Evolutionary conservation across 1,140 invertebrate species (phyloP).

Genomic region (Sminthurinus signatus): DNA sequence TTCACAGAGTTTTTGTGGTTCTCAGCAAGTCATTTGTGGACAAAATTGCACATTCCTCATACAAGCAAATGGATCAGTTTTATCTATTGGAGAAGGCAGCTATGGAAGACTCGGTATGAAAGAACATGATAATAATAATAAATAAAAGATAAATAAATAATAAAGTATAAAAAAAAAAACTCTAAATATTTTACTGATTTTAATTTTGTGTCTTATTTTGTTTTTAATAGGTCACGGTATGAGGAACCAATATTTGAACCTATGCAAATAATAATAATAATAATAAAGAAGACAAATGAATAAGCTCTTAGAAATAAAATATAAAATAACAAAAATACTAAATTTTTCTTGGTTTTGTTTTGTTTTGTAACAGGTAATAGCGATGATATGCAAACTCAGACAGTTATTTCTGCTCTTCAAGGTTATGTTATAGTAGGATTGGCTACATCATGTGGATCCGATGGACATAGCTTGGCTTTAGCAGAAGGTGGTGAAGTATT

Average conservation of each 20-base stretch:
- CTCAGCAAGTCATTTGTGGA: conserved; percentile 58
- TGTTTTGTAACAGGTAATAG: no score
- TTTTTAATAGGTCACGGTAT: no score
- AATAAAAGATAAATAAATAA: no score
- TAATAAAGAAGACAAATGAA: no score
- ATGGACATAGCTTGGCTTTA: conserved; percentile 56
- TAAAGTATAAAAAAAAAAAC: no score
- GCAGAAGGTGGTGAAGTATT: conserved; percentile 56
- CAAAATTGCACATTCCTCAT: conserved; percentile 58
- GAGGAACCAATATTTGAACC: no score
- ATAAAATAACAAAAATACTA: no score
- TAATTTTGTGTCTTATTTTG: no score
- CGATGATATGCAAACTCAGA: conserved; percentile 55
- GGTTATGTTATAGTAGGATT: conserved; percentile 61
- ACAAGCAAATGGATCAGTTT: conserved; percentile 53
- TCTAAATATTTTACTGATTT: no score
- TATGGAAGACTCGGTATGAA: conserved; percentile 53
- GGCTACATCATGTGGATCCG: conserved; percentile 57
- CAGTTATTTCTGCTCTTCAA: conserved; percentile 59
- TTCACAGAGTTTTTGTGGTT: conserved; percentile 50
- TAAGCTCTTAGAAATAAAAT: no score
- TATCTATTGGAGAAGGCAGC: conserved; percentile 56
- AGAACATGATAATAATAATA: no score
- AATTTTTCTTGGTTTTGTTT: not conserved
- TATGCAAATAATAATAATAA: no score